phyloP scores from a whole-genome alignment of 2,113 vertebrate species.

The Drymodes brunneopygia region DNA sequence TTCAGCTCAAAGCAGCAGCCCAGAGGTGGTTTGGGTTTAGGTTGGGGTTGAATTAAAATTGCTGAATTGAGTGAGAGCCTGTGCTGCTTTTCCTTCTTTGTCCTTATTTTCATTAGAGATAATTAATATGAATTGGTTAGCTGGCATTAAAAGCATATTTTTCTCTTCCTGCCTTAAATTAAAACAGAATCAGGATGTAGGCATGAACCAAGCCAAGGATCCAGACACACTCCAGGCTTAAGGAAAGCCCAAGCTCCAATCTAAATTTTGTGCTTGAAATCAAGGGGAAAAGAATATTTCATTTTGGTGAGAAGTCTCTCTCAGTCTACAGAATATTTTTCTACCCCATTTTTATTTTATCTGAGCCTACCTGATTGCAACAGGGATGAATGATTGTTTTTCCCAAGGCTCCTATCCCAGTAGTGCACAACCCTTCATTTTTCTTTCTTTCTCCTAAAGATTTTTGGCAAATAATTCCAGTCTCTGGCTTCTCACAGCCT shows the following conservation, averaged over 20 bases:
- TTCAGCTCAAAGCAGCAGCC: neutral
- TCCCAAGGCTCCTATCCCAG: neutral
- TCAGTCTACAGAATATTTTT: neutral
- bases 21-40: neutral
- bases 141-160: neutral
- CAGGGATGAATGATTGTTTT: neutral
- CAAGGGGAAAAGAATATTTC: neutral
- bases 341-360: neutral
- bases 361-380: neutral
- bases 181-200: neutral
- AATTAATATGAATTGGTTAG: neutral
- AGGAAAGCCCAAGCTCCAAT: neutral
- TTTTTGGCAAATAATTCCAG: neutral
- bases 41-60: neutral
- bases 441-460: neutral
- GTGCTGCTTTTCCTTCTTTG: neutral
- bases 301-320: neutral
- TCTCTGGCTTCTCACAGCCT: neutral
- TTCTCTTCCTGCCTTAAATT: neutral
- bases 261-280: neutral
- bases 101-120: neutral
- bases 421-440: neutral
- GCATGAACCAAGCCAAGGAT: neutral
- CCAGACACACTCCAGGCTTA: neutral
- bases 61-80: neutral